phyloP scores from a whole-genome alignment of 2,113 vertebrate species.

The Orientallactaga bullata region DNA sequence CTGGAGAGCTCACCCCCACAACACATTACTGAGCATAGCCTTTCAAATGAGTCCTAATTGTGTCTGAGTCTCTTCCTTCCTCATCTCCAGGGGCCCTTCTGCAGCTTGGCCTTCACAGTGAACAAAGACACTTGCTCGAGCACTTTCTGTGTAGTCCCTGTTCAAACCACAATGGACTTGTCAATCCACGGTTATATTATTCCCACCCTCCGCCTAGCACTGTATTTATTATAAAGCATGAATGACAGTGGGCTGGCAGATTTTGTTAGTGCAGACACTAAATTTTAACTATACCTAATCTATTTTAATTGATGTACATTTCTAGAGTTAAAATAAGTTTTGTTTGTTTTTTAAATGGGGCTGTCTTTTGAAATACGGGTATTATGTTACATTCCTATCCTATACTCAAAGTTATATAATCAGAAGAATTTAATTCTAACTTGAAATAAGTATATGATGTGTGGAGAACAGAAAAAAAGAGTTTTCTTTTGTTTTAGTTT shows the following conservation, averaged over 20 bases:
- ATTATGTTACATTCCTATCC: conserved; percentile 18
- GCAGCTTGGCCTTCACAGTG: not conserved
- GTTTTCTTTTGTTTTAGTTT: conserved; percentile 29
- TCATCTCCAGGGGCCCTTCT: conserved; percentile 13
- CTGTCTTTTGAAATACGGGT: conserved; percentile 62
- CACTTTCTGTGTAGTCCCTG: conserved; percentile 43
- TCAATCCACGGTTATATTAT: conserved; percentile 73
- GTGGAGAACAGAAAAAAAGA: conserved; percentile 23
- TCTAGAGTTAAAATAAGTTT: conserved; percentile 51
- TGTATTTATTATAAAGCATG: conserved; percentile 62
- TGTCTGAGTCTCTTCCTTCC: conserved; percentile 71
- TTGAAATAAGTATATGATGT: conserved; percentile 53
- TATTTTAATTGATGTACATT: conserved; percentile 66
- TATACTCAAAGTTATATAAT: conserved; percentile 57
- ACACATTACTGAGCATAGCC: not conserved
- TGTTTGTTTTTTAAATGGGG: conserved; percentile 53
- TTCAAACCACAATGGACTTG: conserved; percentile 71
- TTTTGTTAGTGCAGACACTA: conserved; percentile 33
- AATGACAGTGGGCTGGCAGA: conserved; percentile 41
- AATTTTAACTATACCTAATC: conserved; percentile 45
- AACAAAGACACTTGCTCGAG: conserved; percentile 63
- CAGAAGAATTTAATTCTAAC: conserved; percentile 61
- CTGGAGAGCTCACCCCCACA: not conserved
- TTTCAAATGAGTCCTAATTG: conserved; percentile 46
- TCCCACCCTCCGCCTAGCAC: conserved; percentile 56